These are phyloP conservation scores for Chloromyia formosa DNA, from an alignment of 2,888 invertebrate species.

Conservation along the genomic window DNA sequence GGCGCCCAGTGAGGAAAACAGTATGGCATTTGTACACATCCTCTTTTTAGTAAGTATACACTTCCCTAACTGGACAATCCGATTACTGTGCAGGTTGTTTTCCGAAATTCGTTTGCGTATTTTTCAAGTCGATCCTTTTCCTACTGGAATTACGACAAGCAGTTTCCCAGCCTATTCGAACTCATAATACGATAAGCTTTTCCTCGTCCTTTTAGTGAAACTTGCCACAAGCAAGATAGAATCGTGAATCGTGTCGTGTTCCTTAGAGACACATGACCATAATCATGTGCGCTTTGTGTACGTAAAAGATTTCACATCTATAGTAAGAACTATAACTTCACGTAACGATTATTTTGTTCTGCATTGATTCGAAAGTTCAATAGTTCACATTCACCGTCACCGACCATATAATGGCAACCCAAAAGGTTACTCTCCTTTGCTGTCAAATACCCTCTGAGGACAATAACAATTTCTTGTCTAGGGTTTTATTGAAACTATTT, in stretches of 20 bases:
- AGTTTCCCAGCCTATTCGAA: neutral
- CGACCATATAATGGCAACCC: too few species aligned
- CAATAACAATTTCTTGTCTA: constrained; percentile 20
- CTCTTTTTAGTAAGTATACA: neutral
- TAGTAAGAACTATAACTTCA: constrained; percentile 14
- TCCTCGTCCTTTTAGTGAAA: neutral
- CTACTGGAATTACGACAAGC: neutral
- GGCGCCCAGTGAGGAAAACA: neutral
- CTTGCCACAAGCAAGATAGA: neutral
- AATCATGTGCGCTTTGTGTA: neutral
- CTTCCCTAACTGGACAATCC: neutral
- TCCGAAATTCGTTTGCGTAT: too few species aligned
- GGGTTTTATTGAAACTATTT: constrained; percentile 13
- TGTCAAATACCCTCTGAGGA: neutral
- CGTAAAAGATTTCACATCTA: constrained; percentile 4
- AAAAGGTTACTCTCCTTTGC: too few species aligned
- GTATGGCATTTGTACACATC: neutral
- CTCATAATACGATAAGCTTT: constrained; percentile 27
- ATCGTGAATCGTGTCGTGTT: neutral
- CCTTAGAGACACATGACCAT: neutral
- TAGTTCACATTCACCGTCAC: neutral
- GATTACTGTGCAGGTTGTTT: neutral
- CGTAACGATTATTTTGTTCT: constrained; percentile 34
- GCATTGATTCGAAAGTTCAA: constrained; percentile 13
- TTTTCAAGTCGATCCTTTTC: neutral